Evolutionary conservation across 1,140 invertebrate species (phyloP).

Genomic region (Formica selysi): DNA sequence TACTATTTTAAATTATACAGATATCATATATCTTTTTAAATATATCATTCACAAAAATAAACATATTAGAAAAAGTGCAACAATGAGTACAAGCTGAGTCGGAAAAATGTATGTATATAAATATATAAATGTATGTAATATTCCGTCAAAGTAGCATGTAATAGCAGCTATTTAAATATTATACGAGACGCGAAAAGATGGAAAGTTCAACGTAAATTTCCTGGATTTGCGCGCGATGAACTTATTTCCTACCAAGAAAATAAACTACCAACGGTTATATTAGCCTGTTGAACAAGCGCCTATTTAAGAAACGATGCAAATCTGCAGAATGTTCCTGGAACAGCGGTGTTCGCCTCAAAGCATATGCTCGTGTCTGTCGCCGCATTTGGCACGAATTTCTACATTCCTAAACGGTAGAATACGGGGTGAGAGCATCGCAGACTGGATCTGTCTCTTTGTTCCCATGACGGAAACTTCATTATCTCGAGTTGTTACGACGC

Average conservation of each 20-base stretch:
- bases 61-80: not conserved
- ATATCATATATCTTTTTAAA: not conserved
- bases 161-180: constrained; percentile 25
- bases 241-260: constrained; percentile 18
- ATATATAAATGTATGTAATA: not conserved
- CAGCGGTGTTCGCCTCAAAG: constrained; percentile 32
- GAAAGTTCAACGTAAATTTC: constrained; percentile 26
- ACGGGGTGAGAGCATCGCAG: constrained; percentile 2
- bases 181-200: not conserved
- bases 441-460: constrained; percentile 43
- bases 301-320: constrained; percentile 63
- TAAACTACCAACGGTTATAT: constrained; percentile 41
- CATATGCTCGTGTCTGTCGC: constrained; percentile 29
- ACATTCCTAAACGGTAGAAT: constrained; percentile 18
- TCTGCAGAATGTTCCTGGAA: constrained; percentile 24
- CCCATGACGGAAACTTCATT: constrained; percentile 49
- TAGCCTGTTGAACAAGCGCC: constrained; percentile 50
- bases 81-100: not conserved
- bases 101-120: not conserved
- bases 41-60: not conserved
- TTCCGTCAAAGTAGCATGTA: not conserved
- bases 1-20: not conserved
- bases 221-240: not conserved
- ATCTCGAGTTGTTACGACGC: constrained; percentile 50
- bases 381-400: constrained; percentile 51